Evolutionary conservation across 2,797 vertebrate species (phyloP).

Genomic region (Leontocebus nigricollis): DNA sequence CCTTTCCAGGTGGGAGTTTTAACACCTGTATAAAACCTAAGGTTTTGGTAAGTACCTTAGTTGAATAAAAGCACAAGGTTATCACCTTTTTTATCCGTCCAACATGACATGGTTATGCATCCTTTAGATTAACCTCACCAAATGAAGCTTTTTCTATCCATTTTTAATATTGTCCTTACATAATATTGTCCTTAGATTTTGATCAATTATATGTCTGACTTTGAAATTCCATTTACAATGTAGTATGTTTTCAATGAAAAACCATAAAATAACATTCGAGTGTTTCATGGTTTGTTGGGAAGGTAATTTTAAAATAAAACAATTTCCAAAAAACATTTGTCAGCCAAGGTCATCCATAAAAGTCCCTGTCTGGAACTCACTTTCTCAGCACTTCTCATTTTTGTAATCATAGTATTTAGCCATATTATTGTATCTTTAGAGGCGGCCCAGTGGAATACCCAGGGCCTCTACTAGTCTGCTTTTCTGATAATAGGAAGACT

Average conservation of each 20-base stretch:
- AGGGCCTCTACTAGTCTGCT: slow-evolving; percentile 41
- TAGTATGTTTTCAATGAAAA: slow-evolving; percentile 75
- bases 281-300: slow-evolving; percentile 72
- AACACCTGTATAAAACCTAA: slow-evolving; percentile 54
- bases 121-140: slow-evolving; percentile 52
- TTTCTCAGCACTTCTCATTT: slow-evolving; percentile 65
- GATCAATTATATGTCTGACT: slow-evolving; percentile 65
- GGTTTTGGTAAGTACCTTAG: slow-evolving; percentile 60
- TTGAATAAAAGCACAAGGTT: slow-evolving; percentile 74
- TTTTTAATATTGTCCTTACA: slow-evolving; percentile 59
- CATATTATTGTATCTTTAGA: slow-evolving; percentile 53
- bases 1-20: slow-evolving; percentile 71
- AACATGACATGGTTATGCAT: slow-evolving; percentile 36
- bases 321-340: slow-evolving; percentile 73
- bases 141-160: slow-evolving; percentile 51
- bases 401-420: slow-evolving; percentile 67
- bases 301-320: slow-evolving; percentile 78
- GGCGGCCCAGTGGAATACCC: slow-evolving; percentile 28
- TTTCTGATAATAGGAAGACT: slow-evolving; percentile 42
- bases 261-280: slow-evolving; percentile 56
- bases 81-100: slow-evolving; percentile 64
- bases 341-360: slow-evolving; percentile 76
- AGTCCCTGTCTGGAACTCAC: slow-evolving; percentile 66
- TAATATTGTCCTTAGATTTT: slow-evolving; percentile 65
- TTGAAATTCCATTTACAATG: slow-evolving; percentile 68